Evolutionary conservation across 2,113 vertebrate species (phyloP).

Genomic region (Lathamus discolor): DNA sequence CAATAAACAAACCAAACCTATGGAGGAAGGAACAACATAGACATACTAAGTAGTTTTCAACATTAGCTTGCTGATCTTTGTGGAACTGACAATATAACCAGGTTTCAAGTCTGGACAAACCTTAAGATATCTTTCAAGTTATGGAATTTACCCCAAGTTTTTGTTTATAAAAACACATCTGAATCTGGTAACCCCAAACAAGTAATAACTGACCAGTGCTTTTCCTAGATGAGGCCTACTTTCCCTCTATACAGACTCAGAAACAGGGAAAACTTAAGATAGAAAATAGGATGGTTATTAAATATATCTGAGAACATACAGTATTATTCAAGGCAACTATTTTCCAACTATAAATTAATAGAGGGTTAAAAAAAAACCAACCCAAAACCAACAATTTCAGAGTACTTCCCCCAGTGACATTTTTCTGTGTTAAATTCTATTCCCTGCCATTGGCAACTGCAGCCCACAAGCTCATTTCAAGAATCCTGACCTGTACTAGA

Average conservation of each 20-base stretch:
- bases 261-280: background rate
- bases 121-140: background rate
- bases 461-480: background rate
- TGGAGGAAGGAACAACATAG: background rate
- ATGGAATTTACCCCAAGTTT: background rate
- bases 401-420: background rate
- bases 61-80: background rate
- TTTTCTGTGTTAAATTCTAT: background rate
- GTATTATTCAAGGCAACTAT: background rate
- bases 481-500: background rate
- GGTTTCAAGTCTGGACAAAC: background rate
- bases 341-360: background rate
- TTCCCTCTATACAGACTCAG: background rate
- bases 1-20: background rate
- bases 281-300: background rate
- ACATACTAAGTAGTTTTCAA: background rate
- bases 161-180: background rate
- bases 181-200: background rate
- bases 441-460: background rate
- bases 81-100: background rate
- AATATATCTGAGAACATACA: background rate
- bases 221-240: background rate
- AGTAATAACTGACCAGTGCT: background rate
- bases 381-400: background rate
- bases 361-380: background rate